Base-by-base conservation (phyloP, 2,888 invertebrate species). In the Torymus aiolomorphi region DNA sequence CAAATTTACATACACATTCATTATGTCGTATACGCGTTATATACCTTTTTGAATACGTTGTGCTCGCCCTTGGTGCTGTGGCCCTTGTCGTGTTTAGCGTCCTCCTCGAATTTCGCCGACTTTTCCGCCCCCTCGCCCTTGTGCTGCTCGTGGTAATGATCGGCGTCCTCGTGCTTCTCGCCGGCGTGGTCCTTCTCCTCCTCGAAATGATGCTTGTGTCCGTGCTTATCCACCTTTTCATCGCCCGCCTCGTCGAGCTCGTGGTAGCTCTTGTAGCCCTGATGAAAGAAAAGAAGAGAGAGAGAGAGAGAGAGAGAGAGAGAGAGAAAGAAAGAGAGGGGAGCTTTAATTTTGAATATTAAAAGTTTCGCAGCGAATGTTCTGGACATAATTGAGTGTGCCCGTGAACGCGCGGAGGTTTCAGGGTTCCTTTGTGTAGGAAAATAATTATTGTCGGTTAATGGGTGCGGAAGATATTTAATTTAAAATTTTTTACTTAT, bases 21-120 rank as follows among this genome's bases (percentile, higher is more conserved):
- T 42, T 42, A 42, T 42, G 42, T 1, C 31, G 42, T 10, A 42
- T 10, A 42, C 0, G 8, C 0, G 8, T 0, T 31, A 31, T 31
- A 31, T 42, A 86, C 90, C 85, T 95, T 95, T 86, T 95, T 95
- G 88, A 94, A 94, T 65, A 95, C 92, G 85, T 94, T 94, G 86
- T 95, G 95, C 85, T 94, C 94, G 1, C 95, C 95, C 88, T 95
- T 94, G 0, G 95, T 95, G 87, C 93, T 94, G 89, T 95, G 94
- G 0, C 95, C 95, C 88, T 95, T 95, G 10, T 93, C 92, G 84
- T 95, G 94, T 82, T 94, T 93, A 0, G 94, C 95, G 0, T 93
- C 92, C 84, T 94, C 93, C 57, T 92, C 93, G 82, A 93, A 94
- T 91, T 93, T 83, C 3, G 84, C 93, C 12, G 92, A 91, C 85